Evolutionary conservation across 30 jellyfish, hydroid and myxozoan species (phyloP).

Genomic region (Turritopsis rubra): DNA sequence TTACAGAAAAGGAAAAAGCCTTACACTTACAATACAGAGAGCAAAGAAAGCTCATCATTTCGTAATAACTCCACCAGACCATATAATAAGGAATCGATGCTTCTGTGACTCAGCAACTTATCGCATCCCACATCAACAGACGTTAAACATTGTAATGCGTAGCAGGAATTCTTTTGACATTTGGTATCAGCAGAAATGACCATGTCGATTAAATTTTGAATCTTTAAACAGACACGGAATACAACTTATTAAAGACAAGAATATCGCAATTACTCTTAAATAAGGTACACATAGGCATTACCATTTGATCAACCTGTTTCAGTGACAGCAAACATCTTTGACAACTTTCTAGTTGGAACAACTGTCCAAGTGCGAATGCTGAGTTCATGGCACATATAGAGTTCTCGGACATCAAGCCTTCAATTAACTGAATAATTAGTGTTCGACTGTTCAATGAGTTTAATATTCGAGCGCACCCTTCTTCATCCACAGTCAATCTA

Average conservation of each 20-base stretch:
- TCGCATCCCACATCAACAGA: conserved; percentile 61
- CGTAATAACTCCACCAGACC: conserved; percentile 39
- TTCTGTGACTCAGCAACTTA: conserved; percentile 39
- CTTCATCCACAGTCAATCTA: conserved; percentile 85
- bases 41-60: conserved; percentile 69
- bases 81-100: conserved; percentile 44
- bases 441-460: conserved; percentile 56
- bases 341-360: conserved; percentile 84
- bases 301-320: conserved; percentile 74
- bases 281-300: conserved; percentile 1
- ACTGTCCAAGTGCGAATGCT: conserved; percentile 77
- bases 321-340: conserved; percentile 70
- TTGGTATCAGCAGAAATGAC: conserved; percentile 46
- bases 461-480: conserved; percentile 93
- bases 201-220: conserved; percentile 50
- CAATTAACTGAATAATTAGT: conserved; percentile 43
- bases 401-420: conserved; percentile 55
- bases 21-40: conserved; percentile 58
- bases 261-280: not conserved
- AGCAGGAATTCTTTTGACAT: conserved; percentile 70
- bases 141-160: conserved; percentile 80
- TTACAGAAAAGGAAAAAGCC: not conserved
- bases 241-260: not conserved
- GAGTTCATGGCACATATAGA: conserved; percentile 70
- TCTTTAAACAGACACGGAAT: conserved; percentile 18